These are phyloP conservation scores for Muscidifurax raptorellus DNA, from an alignment of 1,140 invertebrate genomes.

Conservation along the genomic window DNA sequence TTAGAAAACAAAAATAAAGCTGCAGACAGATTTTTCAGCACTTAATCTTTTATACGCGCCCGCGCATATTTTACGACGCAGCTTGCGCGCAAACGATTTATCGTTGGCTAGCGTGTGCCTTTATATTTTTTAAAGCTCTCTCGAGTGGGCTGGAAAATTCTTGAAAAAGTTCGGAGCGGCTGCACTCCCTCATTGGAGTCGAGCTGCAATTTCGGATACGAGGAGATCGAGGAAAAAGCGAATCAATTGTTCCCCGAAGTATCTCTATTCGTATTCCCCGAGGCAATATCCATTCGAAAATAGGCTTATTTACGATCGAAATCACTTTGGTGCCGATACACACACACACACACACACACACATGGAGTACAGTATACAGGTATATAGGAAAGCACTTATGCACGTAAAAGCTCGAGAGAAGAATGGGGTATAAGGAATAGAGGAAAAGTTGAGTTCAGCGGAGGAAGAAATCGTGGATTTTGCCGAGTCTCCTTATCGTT, in stretches of 20 bases:
- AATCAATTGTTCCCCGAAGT: background rate
- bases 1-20: background rate
- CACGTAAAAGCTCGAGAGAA: background rate
- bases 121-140: background rate
- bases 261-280: background rate
- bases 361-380: background rate
- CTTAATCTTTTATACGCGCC: background rate
- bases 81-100: background rate
- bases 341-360: too few species aligned
- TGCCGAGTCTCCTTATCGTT: background rate
- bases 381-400: background rate
- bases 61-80: background rate
- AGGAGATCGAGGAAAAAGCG: too few species aligned
- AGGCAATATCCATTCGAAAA: background rate
- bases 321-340: background rate
- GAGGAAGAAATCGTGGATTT: background rate
- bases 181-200: too few species aligned
- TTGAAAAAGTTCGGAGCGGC: background rate
- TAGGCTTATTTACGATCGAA: slow-evolving; percentile 2
- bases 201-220: too few species aligned
- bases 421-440: background rate
- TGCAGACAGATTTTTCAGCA: background rate
- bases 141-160: background rate
- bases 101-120: background rate
- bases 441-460: background rate